These are phyloP conservation scores for Heterohyrax brucei DNA, from an alignment of 2,797 vertebrate genomes.

Conservation along the genomic window DNA sequence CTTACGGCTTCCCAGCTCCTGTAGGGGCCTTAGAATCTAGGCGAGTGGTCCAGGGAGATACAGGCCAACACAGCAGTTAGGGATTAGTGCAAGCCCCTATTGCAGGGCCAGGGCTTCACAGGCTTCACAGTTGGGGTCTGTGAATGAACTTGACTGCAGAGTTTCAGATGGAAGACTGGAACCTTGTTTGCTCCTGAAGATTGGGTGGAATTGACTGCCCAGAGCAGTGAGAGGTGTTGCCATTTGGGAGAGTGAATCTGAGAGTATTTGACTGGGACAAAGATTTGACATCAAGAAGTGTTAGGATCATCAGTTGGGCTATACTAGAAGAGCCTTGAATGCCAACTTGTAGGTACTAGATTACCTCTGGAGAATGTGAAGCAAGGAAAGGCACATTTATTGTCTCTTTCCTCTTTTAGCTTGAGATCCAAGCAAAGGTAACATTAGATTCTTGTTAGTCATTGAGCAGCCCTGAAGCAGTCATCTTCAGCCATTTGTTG, in stretches of 20 bases:
- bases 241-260: background rate
- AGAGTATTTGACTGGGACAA: background rate
- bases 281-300: conserved; percentile 60
- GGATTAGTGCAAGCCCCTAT: rapidly evolving
- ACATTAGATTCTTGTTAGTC: conserved; percentile 77
- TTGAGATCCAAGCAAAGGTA: conserved; percentile 74
- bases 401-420: conserved; percentile 57
- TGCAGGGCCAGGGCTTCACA: background rate
- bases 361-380: conserved; percentile 45
- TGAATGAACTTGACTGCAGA: background rate
- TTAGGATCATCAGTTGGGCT: background rate
- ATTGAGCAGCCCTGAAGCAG: conserved; percentile 70
- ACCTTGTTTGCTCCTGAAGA: background rate
- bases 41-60: background rate
- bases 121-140: background rate
- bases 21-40: background rate
- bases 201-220: background rate
- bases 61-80: background rate
- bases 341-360: background rate
- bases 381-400: background rate
- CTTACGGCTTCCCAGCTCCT: background rate
- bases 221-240: no score
- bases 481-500: conserved; percentile 74
- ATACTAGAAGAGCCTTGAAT: conserved; percentile 34
- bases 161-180: background rate